phyloP scores from a whole-genome alignment of 1,140 invertebrate species.

The Drosophila tani region DNA sequence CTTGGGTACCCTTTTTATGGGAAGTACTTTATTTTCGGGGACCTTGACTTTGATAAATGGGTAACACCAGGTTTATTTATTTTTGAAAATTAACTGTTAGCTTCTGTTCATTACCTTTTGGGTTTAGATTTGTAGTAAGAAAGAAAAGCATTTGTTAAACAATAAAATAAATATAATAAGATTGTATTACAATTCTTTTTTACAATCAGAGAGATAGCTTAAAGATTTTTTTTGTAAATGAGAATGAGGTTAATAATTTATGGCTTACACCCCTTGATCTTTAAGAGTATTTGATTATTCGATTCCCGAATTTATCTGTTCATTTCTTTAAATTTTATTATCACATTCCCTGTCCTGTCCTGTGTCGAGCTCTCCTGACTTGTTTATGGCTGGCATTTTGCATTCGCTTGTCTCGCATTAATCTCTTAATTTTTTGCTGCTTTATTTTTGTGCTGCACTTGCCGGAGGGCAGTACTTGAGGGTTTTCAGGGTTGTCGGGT shows the following conservation, averaged over 20 bases:
- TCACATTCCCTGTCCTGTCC: conserved; percentile 51
- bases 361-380: conserved; percentile 27
- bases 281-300: conserved; percentile 10
- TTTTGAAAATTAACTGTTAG: too few species aligned
- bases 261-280: neutral
- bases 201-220: too few species aligned
- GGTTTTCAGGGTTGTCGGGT: conserved; percentile 42
- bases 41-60: too few species aligned
- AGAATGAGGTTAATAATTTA: too few species aligned
- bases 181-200: too few species aligned
- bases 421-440: conserved; percentile 62
- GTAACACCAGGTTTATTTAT: too few species aligned
- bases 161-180: too few species aligned
- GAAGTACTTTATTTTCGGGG: too few species aligned
- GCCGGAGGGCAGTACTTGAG: conserved; percentile 45
- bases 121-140: too few species aligned
- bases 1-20: neutral
- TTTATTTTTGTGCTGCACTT: conserved; percentile 55
- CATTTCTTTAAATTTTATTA: conserved; percentile 36
- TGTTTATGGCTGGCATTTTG: conserved; percentile 64
- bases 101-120: too few species aligned
- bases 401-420: conserved; percentile 66
- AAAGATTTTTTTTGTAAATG: too few species aligned
- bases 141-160: too few species aligned
- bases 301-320: conserved; percentile 11